A percentile compares a stretch with the other conserved stretches of the same genome.
Evolutionary conservation across 2,113 vertebrate species (phyloP).

Genomic region (Amblyopsis rosae): DNA sequence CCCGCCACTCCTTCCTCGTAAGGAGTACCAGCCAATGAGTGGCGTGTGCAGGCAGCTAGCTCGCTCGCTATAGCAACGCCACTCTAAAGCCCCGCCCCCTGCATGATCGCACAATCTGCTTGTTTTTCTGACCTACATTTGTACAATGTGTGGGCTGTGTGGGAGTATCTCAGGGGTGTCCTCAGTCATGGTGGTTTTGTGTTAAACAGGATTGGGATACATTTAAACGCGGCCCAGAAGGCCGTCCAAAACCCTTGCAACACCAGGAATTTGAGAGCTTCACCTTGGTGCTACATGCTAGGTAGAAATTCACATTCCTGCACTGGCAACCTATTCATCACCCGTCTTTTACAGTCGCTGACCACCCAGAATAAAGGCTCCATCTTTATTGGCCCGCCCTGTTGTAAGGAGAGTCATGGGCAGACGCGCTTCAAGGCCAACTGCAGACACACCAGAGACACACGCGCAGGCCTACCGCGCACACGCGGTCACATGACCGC

Average conservation of each 20-base stretch:
- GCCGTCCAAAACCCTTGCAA: constrained; percentile 19
- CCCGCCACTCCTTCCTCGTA: constrained; percentile 27
- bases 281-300: not conserved
- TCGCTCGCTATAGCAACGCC: constrained; percentile 7
- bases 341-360: not conserved
- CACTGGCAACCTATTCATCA: constrained; percentile 9
- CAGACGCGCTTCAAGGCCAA: constrained; percentile 1
- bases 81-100: constrained; percentile 36
- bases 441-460: not conserved
- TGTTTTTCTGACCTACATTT: constrained; percentile 61
- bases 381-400: constrained; percentile 17
- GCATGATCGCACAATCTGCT: constrained; percentile 62
- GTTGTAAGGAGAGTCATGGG: constrained; percentile 5
- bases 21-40: constrained; percentile 50
- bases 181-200: constrained; percentile 36
- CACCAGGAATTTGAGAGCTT: not conserved
- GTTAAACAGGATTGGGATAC: constrained; percentile 53
- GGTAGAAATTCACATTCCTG: not conserved
- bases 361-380: constrained; percentile 8
- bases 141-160: constrained; percentile 49
- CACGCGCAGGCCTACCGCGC: not conserved
- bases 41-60: constrained; percentile 15
- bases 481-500: not conserved
- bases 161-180: constrained; percentile 47
- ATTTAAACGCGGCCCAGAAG: constrained; percentile 38